These are phyloP conservation scores for Caenorhabditis drosophilae DNA, from an alignment of 2,888 invertebrate species.

Conservation along the genomic window DNA sequence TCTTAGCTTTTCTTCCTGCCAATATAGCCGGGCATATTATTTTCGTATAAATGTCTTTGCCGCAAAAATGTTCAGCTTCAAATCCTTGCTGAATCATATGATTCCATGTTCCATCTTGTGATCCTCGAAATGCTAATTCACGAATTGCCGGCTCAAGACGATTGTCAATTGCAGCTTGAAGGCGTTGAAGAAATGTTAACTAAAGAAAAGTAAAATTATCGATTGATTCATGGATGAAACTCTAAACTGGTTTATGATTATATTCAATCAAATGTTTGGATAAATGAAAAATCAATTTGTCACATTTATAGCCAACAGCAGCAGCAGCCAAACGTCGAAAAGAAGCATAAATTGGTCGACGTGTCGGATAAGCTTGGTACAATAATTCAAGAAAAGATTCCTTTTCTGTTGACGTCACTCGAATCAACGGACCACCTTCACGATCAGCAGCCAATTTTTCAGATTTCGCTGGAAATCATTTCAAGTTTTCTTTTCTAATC, in stretches of 20 bases:
- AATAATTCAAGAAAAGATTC: slow-evolving; percentile 48
- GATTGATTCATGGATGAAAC: neutral
- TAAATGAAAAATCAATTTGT: slow-evolving; percentile 29
- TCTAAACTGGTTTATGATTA: slow-evolving; percentile 35
- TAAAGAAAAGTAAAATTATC: slow-evolving; percentile 5
- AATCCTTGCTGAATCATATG: slow-evolving; percentile 44
- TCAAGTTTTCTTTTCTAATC: neutral
- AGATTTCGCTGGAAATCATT: slow-evolving; percentile 8
- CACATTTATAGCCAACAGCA: slow-evolving; percentile 42
- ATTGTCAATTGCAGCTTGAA: slow-evolving; percentile 35
- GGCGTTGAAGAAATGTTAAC: slow-evolving; percentile 28
- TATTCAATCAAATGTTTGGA: slow-evolving; percentile 46
- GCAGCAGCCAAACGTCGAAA: slow-evolving; percentile 45
- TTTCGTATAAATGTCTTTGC: slow-evolving; percentile 38
- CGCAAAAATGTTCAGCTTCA: slow-evolving; percentile 48
- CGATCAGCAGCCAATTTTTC: slow-evolving; percentile 25
- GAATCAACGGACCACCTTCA: slow-evolving; percentile 15
- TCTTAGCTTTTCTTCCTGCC: slow-evolving; percentile 19
- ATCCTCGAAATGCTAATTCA: slow-evolving; percentile 30
- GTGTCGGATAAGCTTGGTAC: slow-evolving; percentile 49
- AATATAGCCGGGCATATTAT: slow-evolving; percentile 51
- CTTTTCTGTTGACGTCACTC: slow-evolving; percentile 24
- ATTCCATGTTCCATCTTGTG: slow-evolving; percentile 45
- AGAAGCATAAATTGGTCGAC: slow-evolving; percentile 47
- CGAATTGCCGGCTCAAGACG: slow-evolving; percentile 32